Base-by-base conservation (phyloP, 2,888 invertebrate species). In the Nomada lathburiana region DNA sequence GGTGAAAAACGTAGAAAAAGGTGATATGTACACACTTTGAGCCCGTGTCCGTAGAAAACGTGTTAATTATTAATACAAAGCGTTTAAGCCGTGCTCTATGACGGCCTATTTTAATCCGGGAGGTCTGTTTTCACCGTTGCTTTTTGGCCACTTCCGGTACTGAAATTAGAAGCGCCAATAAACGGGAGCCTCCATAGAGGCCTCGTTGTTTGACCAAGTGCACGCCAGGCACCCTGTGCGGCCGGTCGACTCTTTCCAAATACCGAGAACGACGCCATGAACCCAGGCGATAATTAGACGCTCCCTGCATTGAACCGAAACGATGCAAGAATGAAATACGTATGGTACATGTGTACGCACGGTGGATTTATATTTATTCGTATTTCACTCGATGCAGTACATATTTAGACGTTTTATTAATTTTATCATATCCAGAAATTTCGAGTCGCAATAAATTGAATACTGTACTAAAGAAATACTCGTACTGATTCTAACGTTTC, bases 151-250 rank as follows among this genome's bases (percentile, higher is more conserved):
- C 91, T 92, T 93, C 92, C 93, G 92, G 88, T 90, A 90, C 89
- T 88, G 87, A 93, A 93, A 92, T 92, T 92, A 92, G 92, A 93
- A 91, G 89, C 89, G 90, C 91, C 90, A 92, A 93, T 92, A 92
- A 92, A 92, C 88, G 87, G 62, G 80, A 76, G 64, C 76, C 82
- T 65, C 82, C 70, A 86, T 84, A 88, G 78, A 89, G 88, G 65
- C 73, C 71, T 64, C 85, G 86, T 88, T 90, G 90, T 90, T 90
- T 89, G 89, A 89, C 87, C 89, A 89, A 89, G 89, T 89, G 89
- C 84, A 86, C 78, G 71, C 80, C 82, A 82, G 85, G 60, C 76
- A 68, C 77, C 74, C 71, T 71, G 71, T 53, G 64, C 73, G 71
- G 76, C 65, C 70, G 42, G 16, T 68, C 64, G 29, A 62, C 79